Evolutionary conservation across 2,888 invertebrate species (phyloP), one percentile per base, ranked within the genome.

Genomic region (Lepidocyrtinus sp.): DNA sequence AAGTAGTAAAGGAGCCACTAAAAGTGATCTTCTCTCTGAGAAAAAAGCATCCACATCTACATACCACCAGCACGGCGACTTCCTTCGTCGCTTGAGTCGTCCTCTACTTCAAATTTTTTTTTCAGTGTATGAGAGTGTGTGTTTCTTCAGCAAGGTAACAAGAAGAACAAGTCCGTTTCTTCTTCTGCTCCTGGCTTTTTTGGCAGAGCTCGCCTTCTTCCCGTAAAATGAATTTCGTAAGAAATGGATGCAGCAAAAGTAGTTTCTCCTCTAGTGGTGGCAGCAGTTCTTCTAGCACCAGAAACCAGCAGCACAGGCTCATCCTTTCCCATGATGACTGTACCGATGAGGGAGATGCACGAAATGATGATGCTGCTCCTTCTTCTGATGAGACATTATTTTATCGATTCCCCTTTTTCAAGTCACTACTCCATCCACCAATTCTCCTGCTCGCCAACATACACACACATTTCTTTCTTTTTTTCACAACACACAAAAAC

Each of bases 261-360:
- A 50, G 55, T 59, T 17, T 63, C 55, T 15, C 63, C 24, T 15
- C 50, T 63, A 27, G 74, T 59, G 36, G 72, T 61, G 63, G 76
- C 65, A 59, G 55, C 59, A 63, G 63, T 55, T 64, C 71, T 71
- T n/a, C n/a, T 17, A 76, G 46, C 76, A 76, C 45, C 71, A 76
- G 22, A 62, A 61, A 71, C 45, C 62, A 69, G 69, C 76, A 76
- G 71, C 76, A 76, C 76, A 76, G 65, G 25, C 76, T 76, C 76
- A 76, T 76, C 76, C 76, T 76, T 76, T 76, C 76, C 76, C 76
- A 76, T 76, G 76, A 76, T 76, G 76, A 76, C 70, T 76, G 70
- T 71, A 76, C 70, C 76, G 76, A 76, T 76, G 76, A 76, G 76
- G 76, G 76, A 76, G 70, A 76, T 76, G 76, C 76, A 76, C 76